These are phyloP conservation scores for Phallusia fumigata DNA, from an alignment of 23 tunicate genomes.

Conservation along the genomic window DNA sequence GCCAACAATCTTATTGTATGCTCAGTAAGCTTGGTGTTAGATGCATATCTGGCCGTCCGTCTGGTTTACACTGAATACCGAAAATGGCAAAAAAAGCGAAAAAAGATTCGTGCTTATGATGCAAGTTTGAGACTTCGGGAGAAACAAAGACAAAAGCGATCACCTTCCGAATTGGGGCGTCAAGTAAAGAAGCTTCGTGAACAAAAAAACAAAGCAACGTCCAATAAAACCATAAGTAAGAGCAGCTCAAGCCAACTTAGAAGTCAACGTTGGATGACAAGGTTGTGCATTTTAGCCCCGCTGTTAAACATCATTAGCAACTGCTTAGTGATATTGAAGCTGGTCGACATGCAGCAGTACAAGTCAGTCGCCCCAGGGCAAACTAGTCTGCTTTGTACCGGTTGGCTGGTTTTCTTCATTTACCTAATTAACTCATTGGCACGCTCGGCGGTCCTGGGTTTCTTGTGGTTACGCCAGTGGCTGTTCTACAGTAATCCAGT, in stretches of 20 bases:
- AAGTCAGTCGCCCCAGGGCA: not conserved
- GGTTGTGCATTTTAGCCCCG: slow-evolving; percentile 3
- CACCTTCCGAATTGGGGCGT: not conserved
- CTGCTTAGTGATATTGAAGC: not conserved
- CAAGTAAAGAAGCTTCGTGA: not conserved
- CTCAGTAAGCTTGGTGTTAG: not conserved
- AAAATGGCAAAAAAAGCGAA: not conserved
- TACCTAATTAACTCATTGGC: not conserved
- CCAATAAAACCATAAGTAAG: not conserved
- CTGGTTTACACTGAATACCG: not conserved
- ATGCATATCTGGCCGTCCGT: not conserved
- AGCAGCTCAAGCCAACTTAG: not conserved
- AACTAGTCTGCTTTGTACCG: not conserved
- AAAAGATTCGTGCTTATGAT: not conserved
- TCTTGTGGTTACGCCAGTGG: slow-evolving; percentile 78
- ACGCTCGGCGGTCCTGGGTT: not conserved
- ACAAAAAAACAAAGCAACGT: not conserved
- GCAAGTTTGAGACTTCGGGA: slow-evolving; percentile 1
- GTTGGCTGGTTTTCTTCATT: not conserved
- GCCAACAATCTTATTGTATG: not conserved
- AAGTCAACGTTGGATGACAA: not conserved
- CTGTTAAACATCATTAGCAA: not conserved
- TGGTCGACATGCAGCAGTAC: not conserved
- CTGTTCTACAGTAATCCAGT: slow-evolving; percentile 64
- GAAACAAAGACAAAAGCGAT: not conserved